Conservation (phyloP, 2,113 vertebrate species). For the Sarotherodon lohbergeri region DNA sequence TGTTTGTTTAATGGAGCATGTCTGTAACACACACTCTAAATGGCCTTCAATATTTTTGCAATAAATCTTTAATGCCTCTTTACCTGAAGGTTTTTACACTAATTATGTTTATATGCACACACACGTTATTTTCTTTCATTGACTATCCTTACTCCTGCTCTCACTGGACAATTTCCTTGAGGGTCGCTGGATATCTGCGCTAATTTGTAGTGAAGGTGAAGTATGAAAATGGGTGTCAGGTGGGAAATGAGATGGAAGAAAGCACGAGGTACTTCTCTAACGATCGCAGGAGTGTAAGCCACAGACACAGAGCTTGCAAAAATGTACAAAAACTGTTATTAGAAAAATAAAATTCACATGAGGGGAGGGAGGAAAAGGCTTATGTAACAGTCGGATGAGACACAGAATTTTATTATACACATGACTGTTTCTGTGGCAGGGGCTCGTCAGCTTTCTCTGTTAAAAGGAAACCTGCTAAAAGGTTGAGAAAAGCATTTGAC, state of each 20-base stretch:
- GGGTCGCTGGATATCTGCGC: background rate
- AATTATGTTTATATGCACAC: background rate
- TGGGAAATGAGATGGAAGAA: slow-evolving; percentile 29
- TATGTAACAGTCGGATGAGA: slow-evolving; percentile 10
- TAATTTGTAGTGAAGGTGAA: background rate
- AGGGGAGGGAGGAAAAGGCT: background rate
- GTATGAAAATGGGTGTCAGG: slow-evolving; percentile 7
- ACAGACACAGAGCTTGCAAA: background rate
- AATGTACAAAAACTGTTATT: background rate
- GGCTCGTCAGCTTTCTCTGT: background rate
- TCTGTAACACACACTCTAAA: background rate
- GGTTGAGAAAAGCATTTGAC: background rate
- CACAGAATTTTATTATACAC: slow-evolving; percentile 13
- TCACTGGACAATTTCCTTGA: background rate
- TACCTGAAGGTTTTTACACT: background rate
- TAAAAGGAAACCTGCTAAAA: background rate
- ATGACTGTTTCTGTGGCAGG: background rate
- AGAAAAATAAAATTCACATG: background rate
- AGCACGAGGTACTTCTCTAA: background rate
- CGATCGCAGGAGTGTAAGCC: background rate
- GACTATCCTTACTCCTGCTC: background rate
- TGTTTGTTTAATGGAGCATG: background rate
- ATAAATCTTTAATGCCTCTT: background rate
- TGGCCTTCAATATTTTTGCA: background rate
- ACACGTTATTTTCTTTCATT: background rate